These are phyloP conservation scores for Perca schrenkii DNA, from an alignment of 2,113 vertebrate species.

Conservation along the genomic window DNA sequence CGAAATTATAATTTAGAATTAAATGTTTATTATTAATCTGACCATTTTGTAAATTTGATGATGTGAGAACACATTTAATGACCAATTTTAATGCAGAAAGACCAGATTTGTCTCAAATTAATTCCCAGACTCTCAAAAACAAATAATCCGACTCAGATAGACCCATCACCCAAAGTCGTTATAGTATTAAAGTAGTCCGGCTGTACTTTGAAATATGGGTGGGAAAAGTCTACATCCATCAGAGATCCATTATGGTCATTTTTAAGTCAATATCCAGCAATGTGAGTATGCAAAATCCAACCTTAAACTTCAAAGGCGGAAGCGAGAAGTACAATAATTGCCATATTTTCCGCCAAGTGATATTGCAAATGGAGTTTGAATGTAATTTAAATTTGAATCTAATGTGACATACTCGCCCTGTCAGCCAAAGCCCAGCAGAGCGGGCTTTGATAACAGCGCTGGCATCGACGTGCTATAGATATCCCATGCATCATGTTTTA, in stretches of 20 bases:
- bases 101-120: neutral
- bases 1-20: too few species aligned
- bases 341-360: conserved; percentile 12
- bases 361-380: conserved; percentile 8
- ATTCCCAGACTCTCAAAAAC: neutral
- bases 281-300: neutral
- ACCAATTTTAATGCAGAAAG: too few species aligned
- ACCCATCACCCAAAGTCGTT: neutral
- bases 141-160: neutral
- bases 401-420: neutral
- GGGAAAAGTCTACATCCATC: neutral
- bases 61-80: too few species aligned
- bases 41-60: too few species aligned
- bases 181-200: neutral
- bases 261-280: neutral
- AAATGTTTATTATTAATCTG: too few species aligned
- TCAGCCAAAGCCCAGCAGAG: conserved; percentile 21
- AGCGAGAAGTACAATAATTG: neutral
- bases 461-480: conserved; percentile 23
- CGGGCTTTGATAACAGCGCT: neutral
- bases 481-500: conserved; percentile 49
- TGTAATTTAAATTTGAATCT: conserved; percentile 22
- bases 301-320: neutral
- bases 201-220: neutral
- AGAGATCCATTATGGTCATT: neutral